Conservation (phyloP, 2,797 vertebrate genomes). For the Fundulus diaphanus region DNA sequence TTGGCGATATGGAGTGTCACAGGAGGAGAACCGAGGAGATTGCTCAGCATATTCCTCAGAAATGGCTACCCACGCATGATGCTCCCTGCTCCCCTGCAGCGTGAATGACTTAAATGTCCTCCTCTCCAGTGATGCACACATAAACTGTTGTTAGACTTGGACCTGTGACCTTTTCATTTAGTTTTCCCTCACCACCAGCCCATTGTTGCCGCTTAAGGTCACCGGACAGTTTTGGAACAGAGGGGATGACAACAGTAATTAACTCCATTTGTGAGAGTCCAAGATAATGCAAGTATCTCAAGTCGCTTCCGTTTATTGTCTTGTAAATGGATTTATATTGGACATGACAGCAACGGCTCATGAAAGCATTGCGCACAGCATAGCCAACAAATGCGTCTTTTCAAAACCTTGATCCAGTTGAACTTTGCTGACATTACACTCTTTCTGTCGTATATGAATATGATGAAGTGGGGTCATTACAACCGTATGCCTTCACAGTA, state of each 20-base stretch:
- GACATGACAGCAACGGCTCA: conserved; percentile 42
- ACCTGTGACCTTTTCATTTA: conserved; percentile 69
- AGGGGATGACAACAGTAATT: conserved; percentile 70
- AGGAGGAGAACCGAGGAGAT: conserved; percentile 10
- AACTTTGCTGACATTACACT: background rate
- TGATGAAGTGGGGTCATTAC: background rate
- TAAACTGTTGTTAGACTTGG: conserved; percentile 50
- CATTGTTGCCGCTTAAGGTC: conserved; percentile 39
- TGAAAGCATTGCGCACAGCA: conserved; percentile 22
- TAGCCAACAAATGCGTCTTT: conserved; percentile 1
- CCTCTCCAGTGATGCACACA: conserved; percentile 51
- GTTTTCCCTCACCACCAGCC: conserved; percentile 39
- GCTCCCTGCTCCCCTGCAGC: conserved; percentile 27
- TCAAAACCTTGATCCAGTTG: background rate
- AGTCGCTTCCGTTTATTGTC: conserved; percentile 65
- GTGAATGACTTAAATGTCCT: conserved; percentile 43
- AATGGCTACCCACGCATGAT: conserved; percentile 36
- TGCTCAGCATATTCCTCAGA: conserved; percentile 35
- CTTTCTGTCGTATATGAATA: background rate
- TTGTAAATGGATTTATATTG: conserved; percentile 60
- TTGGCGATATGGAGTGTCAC: background rate
- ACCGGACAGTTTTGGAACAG: conserved; percentile 46
- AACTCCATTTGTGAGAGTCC: conserved; percentile 64
- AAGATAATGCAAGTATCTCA: conserved; percentile 66
- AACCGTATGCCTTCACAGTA: background rate